phyloP scores from a whole-genome alignment of 2,888 invertebrate species.

The Drosophila paramelanica region DNA sequence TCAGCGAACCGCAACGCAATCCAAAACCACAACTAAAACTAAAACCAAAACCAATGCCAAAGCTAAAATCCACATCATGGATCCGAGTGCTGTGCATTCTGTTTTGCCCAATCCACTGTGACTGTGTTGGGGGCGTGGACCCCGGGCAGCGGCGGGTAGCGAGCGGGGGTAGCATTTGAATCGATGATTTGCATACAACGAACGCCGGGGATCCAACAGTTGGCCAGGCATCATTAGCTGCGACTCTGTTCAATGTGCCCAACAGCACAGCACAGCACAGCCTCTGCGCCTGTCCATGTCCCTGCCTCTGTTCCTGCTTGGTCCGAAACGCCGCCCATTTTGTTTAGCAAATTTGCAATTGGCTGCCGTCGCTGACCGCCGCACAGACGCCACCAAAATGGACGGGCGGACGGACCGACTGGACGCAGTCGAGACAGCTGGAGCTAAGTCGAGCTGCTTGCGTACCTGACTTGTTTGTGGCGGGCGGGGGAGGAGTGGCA shows the following conservation, averaged over 20 bases:
- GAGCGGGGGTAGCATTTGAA: neutral
- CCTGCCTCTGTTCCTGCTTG: conserved; percentile 14
- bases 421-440: conserved; percentile 25
- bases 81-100: conserved; percentile 51
- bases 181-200: conserved; percentile 63
- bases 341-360: conserved; percentile 80
- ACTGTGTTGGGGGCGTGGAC: conserved; percentile 20
- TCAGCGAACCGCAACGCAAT: conserved; percentile 56
- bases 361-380: conserved; percentile 62
- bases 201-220: conserved; percentile 38
- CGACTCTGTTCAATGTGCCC: conserved; percentile 40
- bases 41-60: conserved; percentile 6
- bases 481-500: no score
- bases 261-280: neutral
- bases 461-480: no score
- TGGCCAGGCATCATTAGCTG: conserved; percentile 62
- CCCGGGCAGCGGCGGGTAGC: neutral
- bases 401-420: conserved; percentile 15
- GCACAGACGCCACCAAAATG: conserved; percentile 44
- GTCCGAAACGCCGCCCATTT: conserved; percentile 76
- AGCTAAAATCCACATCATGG: conserved; percentile 54
- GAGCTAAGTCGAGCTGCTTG: conserved; percentile 16
- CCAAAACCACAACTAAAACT: conserved; percentile 9
- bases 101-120: conserved; percentile 76
- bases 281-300: neutral